Evolutionary conservation across 2,888 invertebrate genomes (phyloP).

Genomic region (Pycnomerus fuliginosus): DNA sequence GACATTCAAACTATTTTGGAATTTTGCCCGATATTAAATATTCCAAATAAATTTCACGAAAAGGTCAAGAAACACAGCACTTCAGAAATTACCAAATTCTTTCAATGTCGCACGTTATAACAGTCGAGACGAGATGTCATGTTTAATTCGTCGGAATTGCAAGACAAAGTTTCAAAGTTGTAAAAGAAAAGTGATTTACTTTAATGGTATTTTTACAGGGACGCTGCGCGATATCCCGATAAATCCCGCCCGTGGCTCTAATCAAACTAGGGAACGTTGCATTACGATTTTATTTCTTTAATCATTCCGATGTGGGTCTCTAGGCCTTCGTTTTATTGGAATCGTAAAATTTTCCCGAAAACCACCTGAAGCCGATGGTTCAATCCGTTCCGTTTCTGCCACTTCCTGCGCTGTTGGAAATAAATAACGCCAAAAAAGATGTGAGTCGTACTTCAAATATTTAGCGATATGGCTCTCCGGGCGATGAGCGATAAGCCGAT

Average conservation of each 20-base stretch:
- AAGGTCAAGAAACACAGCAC: slow-evolving; percentile 29
- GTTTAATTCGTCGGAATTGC: slow-evolving; percentile 10
- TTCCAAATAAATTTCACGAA: slow-evolving; percentile 32
- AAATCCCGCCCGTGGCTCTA: slow-evolving; percentile 20
- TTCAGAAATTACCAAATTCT: slow-evolving; percentile 17
- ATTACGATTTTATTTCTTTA: slow-evolving; percentile 20
- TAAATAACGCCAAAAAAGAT: too few relatives aligned
- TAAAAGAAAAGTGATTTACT: slow-evolving; percentile 22
- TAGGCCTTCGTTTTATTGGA: slow-evolving; percentile 15
- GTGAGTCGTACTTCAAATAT: too few relatives aligned
- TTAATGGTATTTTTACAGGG: slow-evolving; percentile 20
- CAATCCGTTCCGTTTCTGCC: slow-evolving; percentile 8
- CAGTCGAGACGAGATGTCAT: slow-evolving; percentile 5
- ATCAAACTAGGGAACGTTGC: slow-evolving; percentile 20
- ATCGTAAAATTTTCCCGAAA: slow-evolving; percentile 12
- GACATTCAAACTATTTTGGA: slow-evolving; percentile 34
- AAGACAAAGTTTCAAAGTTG: slow-evolving; percentile 20
- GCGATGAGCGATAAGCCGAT: too few relatives aligned
- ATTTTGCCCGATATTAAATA: slow-evolving; percentile 36
- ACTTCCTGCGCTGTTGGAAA: too few relatives aligned
- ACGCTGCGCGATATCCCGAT: slow-evolving; percentile 14
- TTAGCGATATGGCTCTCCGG: too few relatives aligned
- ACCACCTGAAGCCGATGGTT: slow-evolving; percentile 15
- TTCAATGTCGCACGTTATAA: slow-evolving; percentile 2
- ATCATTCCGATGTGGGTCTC: slow-evolving; percentile 16